These are phyloP conservation scores for Zapornia atra DNA, from an alignment of 2,113 vertebrate species.

Conservation along the genomic window DNA sequence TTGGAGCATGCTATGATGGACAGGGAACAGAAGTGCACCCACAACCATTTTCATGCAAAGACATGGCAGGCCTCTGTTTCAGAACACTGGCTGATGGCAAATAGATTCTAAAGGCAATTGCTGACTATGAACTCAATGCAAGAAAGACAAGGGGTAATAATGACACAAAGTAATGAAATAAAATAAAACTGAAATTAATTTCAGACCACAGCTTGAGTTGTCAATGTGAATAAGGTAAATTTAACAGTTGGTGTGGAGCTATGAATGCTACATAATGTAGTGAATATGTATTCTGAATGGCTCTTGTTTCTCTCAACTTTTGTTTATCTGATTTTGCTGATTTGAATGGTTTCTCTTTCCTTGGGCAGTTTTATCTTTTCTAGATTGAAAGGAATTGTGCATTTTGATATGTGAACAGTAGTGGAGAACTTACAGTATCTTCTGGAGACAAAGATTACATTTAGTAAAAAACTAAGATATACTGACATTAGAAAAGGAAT, in stretches of 20 bases:
- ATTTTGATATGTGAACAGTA: neutral
- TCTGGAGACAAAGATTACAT: neutral
- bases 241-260: neutral
- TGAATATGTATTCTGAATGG: neutral
- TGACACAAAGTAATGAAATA: neutral
- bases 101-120: neutral
- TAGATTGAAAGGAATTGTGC: neutral
- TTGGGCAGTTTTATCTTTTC: neutral
- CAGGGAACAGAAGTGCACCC: neutral
- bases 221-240: neutral
- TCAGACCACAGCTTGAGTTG: neutral
- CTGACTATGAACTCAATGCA: neutral
- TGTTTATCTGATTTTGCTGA: neutral
- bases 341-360: neutral
- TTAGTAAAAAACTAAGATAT: neutral
- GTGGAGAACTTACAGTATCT: neutral
- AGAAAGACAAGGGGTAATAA: neutral
- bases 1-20: neutral
- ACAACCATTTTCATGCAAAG: neutral
- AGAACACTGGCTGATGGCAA: neutral
- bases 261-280: neutral
- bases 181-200: neutral
- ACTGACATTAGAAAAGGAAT: neutral
- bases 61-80: neutral
- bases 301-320: neutral